Conservation (phyloP, 1,140 invertebrate genomes). For the Drosophila oshimai region DNA sequence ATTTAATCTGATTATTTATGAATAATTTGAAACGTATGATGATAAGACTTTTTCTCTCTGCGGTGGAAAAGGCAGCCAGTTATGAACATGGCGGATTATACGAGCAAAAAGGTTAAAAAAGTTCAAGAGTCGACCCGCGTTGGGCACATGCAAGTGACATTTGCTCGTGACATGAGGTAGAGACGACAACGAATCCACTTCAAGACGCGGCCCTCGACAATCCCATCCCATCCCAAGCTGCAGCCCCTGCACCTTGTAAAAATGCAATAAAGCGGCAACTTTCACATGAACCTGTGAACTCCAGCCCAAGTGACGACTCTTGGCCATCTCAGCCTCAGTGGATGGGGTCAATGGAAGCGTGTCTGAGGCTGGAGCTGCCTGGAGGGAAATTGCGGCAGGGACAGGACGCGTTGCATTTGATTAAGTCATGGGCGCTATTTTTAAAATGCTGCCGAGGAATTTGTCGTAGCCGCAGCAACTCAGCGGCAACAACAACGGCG, state of each 20-base stretch:
- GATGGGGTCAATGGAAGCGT: constrained; percentile 69
- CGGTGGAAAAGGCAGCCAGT: constrained; percentile 43
- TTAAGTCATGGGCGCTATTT: constrained; percentile 78
- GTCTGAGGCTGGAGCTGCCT: constrained; percentile 18
- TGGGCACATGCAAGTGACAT: constrained; percentile 73
- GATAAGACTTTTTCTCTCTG: neutral
- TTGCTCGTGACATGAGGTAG: constrained; percentile 78
- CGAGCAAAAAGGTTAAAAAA: constrained; percentile 73
- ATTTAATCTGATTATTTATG: too few relatives aligned
- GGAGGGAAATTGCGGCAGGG: constrained; percentile 1
- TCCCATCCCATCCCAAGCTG: neutral
- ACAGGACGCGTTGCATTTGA: constrained; percentile 61
- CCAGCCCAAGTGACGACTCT: constrained; percentile 15
- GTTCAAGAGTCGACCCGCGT: constrained; percentile 70
- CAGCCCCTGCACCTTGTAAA: constrained; percentile 1
- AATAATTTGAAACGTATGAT: too few relatives aligned
- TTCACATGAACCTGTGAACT: constrained; percentile 79
- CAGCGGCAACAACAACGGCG: constrained; percentile 14
- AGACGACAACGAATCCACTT: constrained; percentile 63
- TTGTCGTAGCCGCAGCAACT: constrained; percentile 44
- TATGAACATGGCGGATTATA: constrained; percentile 62
- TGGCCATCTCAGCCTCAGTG: constrained; percentile 12
- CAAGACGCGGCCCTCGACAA: constrained; percentile 39
- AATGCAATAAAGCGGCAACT: constrained; percentile 70
- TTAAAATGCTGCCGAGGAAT: constrained; percentile 65